Percentiles rank a stretch among this genome's conserved stretches.
phyloP scores from a whole-genome alignment of 2,888 invertebrate genomes.

The Brenthis daphne region DNA sequence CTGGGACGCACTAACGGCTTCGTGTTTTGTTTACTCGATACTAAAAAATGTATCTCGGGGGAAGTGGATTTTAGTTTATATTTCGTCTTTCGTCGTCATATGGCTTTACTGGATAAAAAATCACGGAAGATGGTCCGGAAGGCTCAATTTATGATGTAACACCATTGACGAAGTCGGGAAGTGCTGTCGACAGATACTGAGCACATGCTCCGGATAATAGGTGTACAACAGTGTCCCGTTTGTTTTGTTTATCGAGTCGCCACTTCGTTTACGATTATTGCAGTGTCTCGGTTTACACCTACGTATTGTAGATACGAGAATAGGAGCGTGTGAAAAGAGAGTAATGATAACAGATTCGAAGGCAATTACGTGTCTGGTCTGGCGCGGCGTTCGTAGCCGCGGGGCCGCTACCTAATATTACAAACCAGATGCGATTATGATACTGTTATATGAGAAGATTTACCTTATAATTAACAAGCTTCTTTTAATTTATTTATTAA shows the following conservation, averaged over 20 bases:
- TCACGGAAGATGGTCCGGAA: constrained; percentile 76
- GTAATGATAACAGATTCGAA: constrained; percentile 66
- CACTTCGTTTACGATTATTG: constrained; percentile 56
- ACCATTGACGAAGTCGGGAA: constrained; percentile 65
- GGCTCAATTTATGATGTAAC: constrained; percentile 78
- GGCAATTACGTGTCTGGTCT: constrained; percentile 61
- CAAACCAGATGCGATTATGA: constrained; percentile 69
- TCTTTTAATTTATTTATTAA: constrained; percentile 44
- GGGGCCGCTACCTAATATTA: constrained; percentile 60
- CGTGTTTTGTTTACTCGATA: constrained; percentile 67
- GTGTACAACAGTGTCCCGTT: constrained; percentile 66
- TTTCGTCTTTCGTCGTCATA: constrained; percentile 76
- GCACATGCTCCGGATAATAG: constrained; percentile 71
- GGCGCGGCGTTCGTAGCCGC: constrained; percentile 46
- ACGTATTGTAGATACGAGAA: constrained; percentile 50
- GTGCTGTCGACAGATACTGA: constrained; percentile 75
- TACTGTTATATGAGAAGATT: constrained; percentile 74
- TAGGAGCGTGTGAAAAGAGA: constrained; percentile 68
- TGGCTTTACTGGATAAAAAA: constrained; percentile 72
- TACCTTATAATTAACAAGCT: constrained; percentile 65
- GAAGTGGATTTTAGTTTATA: constrained; percentile 75
- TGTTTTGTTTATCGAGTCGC: constrained; percentile 55
- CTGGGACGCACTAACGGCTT: constrained; percentile 57
- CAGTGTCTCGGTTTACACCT: constrained; percentile 55
- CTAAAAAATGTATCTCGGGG: constrained; percentile 70